These are phyloP conservation scores for Gnathonemus echidnorhynchus DNA, from an alignment of 2,113 vertebrate species.

Conservation along the genomic window DNA sequence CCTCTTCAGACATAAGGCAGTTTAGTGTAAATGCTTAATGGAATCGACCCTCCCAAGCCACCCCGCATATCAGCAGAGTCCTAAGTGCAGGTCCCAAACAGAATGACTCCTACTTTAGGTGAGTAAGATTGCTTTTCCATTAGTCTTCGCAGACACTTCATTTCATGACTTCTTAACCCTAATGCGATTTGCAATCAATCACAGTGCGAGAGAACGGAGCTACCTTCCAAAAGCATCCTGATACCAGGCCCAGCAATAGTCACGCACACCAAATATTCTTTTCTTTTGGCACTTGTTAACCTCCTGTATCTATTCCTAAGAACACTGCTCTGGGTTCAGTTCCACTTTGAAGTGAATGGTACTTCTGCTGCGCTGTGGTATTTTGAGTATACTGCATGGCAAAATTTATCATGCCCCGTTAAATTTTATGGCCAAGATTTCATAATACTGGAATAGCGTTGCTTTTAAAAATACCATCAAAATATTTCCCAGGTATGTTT, in stretches of 20 bases:
- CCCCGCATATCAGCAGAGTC: slow-evolving; percentile 11
- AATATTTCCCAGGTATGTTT: neutral
- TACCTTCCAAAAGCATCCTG: neutral
- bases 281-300: neutral
- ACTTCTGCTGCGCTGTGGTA: neutral
- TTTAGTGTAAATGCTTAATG: slow-evolving; percentile 19
- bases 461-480: neutral
- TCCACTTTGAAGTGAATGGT: neutral
- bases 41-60: slow-evolving; percentile 14
- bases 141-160: slow-evolving; percentile 28
- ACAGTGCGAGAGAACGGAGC: neutral
- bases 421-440: neutral
- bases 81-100: slow-evolving; percentile 2
- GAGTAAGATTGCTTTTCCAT: slow-evolving; percentile 28
- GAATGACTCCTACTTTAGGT: slow-evolving; percentile 25
- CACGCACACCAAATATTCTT: neutral
- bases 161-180: slow-evolving; percentile 32
- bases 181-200: slow-evolving; percentile 25
- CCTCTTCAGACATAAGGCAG: neutral
- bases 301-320: neutral
- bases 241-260: neutral
- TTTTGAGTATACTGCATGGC: neutral
- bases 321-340: neutral
- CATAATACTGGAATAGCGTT: neutral
- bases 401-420: neutral